These are phyloP conservation scores for Podabrus alpinus DNA, from an alignment of 2,888 invertebrate genomes.

Conservation along the genomic window DNA sequence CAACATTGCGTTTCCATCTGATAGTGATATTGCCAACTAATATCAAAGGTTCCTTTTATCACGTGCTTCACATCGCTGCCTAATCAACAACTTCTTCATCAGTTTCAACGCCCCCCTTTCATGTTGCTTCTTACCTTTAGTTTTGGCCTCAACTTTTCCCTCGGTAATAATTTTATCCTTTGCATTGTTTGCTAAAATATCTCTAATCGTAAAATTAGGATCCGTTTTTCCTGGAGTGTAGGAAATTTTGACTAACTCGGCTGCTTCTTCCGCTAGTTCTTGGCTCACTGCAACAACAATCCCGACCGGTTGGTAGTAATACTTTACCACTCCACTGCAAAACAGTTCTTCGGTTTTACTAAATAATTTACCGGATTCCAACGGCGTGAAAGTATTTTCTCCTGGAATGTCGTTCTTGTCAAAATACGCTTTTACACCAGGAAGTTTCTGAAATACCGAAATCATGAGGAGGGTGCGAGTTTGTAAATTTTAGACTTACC, in stretches of 20 bases:
- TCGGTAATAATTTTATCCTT: slow-evolving; percentile 54
- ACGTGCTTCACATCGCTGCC: slow-evolving; percentile 42
- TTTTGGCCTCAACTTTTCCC: slow-evolving; percentile 45
- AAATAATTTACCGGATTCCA: slow-evolving; percentile 29
- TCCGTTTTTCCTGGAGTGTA: slow-evolving; percentile 57
- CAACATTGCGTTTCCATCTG: slow-evolving; percentile 77
- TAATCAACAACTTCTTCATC: neutral
- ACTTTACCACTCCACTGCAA: slow-evolving; percentile 59
- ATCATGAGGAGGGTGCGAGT: neutral
- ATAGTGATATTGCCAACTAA: slow-evolving; percentile 75
- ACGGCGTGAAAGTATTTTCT: slow-evolving; percentile 62
- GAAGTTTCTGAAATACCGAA: slow-evolving; percentile 58
- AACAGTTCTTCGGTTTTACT: slow-evolving; percentile 55
- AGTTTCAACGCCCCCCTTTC: slow-evolving; percentile 48
- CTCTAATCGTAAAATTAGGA: slow-evolving; percentile 53
- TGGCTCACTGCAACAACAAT: slow-evolving; percentile 68
- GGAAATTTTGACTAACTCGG: slow-evolving; percentile 59
- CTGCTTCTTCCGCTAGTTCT: slow-evolving; percentile 62
- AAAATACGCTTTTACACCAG: slow-evolving; percentile 67
- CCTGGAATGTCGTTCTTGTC: slow-evolving; percentile 72
- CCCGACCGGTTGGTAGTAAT: slow-evolving; percentile 73
- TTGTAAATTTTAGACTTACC: slow-evolving; percentile 55
- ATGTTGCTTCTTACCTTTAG: slow-evolving; percentile 40
- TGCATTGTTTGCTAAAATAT: slow-evolving; percentile 56
- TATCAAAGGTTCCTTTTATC: slow-evolving; percentile 61